These are phyloP conservation scores for Armadillidium nasatum DNA, from an alignment of 1,140 invertebrate genomes.

Conservation along the genomic window DNA sequence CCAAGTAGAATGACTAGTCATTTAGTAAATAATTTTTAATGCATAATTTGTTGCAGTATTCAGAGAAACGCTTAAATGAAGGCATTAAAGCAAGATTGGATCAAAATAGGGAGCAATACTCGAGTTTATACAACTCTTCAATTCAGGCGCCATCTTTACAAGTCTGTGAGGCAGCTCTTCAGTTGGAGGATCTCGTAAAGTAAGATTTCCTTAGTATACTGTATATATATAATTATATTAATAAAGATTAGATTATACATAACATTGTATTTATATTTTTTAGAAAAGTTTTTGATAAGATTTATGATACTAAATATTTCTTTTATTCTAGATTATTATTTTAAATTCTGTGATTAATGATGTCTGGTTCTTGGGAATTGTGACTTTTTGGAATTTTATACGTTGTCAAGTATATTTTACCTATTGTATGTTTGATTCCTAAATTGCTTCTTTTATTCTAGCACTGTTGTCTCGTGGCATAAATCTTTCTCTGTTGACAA, in stretches of 20 bases:
- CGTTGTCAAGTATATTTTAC: too few relatives aligned
- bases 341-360: too few relatives aligned
- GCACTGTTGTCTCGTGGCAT: constrained; percentile 18
- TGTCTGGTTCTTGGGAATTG: too few relatives aligned
- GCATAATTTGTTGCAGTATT: constrained; percentile 54
- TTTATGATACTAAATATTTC: too few relatives aligned
- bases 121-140: constrained; percentile 59
- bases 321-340: too few relatives aligned
- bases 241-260: constrained; percentile 16
- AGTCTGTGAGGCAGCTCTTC: constrained; percentile 57
- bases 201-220: constrained; percentile 44
- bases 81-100: constrained; percentile 59
- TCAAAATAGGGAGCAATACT: constrained; percentile 62
- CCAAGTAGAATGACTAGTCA: too few relatives aligned
- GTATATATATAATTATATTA: too few relatives aligned
- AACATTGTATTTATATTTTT: too few relatives aligned
- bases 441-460: neutral
- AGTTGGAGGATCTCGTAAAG: constrained; percentile 59
- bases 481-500: neutral
- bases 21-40: too few relatives aligned
- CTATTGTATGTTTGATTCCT: too few relatives aligned
- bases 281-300: too few relatives aligned
- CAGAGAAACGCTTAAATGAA: constrained; percentile 59
- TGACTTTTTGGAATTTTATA: too few relatives aligned
- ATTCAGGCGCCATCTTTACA: constrained; percentile 58